A percentile compares a stretch with the other conserved stretches of the same genome.
Evolutionary conservation across 2,888 invertebrate genomes (phyloP).

Genomic region (Agrochola litura): DNA sequence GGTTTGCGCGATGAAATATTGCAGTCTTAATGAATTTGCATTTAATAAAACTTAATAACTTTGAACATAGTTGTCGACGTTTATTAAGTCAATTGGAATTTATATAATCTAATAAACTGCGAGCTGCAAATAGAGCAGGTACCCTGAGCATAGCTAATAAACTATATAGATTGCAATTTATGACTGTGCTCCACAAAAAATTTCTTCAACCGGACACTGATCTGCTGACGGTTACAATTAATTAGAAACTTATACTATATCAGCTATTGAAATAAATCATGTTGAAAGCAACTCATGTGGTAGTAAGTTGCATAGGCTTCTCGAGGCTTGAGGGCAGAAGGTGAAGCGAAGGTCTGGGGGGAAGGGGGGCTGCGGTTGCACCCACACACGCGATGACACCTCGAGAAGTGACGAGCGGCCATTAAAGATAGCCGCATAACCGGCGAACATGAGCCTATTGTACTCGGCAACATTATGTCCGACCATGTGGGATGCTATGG

Average conservation of each 20-base stretch:
- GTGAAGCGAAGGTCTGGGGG: slow-evolving; percentile 56
- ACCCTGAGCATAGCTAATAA: background rate
- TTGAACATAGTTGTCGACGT: slow-evolving; percentile 25
- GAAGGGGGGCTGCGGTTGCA: slow-evolving; percentile 70
- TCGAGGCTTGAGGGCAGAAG: slow-evolving; percentile 55
- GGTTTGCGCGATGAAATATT: slow-evolving; percentile 52
- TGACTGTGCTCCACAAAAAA: slow-evolving; percentile 20
- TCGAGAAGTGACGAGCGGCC: slow-evolving; percentile 60
- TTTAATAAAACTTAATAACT: slow-evolving; percentile 41
- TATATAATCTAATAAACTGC: slow-evolving; percentile 14
- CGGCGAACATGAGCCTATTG: slow-evolving; percentile 49
- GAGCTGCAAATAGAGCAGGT: background rate
- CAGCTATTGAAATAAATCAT: slow-evolving; percentile 46
- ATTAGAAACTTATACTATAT: slow-evolving; percentile 34
- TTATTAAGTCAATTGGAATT: slow-evolving; percentile 44
- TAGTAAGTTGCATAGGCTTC: slow-evolving; percentile 51
- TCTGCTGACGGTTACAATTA: slow-evolving; percentile 20
- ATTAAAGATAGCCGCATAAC: slow-evolving; percentile 63
- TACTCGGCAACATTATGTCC: slow-evolving; percentile 52
- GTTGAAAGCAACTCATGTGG: slow-evolving; percentile 34
- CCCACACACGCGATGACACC: slow-evolving; percentile 76
- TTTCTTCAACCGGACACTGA: background rate
- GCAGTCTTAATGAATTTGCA: slow-evolving; percentile 51
- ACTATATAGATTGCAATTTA: slow-evolving; percentile 9
- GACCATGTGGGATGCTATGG: slow-evolving; percentile 32